A percentile compares a stretch with the other conserved stretches of the same genome.
phyloP scores from a whole-genome alignment of 2,113 vertebrate genomes.

The Struthio camelus region DNA sequence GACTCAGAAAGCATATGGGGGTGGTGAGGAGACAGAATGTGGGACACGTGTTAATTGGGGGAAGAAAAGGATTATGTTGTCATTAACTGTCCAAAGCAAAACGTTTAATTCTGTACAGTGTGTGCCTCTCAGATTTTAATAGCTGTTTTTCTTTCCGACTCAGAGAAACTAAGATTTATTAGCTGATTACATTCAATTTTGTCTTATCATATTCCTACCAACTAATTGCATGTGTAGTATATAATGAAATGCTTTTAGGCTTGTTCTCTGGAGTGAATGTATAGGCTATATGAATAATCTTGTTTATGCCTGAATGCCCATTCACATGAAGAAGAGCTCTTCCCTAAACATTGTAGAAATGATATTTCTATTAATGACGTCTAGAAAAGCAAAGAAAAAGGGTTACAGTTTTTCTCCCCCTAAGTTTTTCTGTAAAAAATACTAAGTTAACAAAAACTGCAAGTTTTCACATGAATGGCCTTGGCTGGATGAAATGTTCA shows the following conservation, averaged over 20 bases:
- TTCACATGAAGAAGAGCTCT: not conserved
- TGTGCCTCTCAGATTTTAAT: not conserved
- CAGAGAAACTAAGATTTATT: not conserved
- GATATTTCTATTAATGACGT: not conserved
- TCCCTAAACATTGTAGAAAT: not conserved
- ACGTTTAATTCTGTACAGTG: not conserved
- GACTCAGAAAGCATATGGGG: not conserved
- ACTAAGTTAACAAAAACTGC: not conserved
- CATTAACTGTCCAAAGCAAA: not conserved
- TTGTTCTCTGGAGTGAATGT: not conserved
- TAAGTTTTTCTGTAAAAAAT: not conserved
- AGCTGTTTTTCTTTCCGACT: not conserved
- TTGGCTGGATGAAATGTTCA: not conserved
- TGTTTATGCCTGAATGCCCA: not conserved
- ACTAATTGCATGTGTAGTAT: not conserved
- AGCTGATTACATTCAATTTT: not conserved
- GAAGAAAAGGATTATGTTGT: not conserved
- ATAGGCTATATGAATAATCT: not conserved
- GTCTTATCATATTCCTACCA: not conserved
- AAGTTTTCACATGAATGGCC: not conserved
- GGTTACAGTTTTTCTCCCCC: not conserved
- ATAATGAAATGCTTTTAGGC: conserved; percentile 1
- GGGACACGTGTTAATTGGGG: fast-evolving
- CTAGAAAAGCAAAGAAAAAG: not conserved
- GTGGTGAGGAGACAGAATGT: not conserved